Base-by-base conservation (phyloP, 2,888 invertebrate species). In the Lapara coniferarum region DNA sequence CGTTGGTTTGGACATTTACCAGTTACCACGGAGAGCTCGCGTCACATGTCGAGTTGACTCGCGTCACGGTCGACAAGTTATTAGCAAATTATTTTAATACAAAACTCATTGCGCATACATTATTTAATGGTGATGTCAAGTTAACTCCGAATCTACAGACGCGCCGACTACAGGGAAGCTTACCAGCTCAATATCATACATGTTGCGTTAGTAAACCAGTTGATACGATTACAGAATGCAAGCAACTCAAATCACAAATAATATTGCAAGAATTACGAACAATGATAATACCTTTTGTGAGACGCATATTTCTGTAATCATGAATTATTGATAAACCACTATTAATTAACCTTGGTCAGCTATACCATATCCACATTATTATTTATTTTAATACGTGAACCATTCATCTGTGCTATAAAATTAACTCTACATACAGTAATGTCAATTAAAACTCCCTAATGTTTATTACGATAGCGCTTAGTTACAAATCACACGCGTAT, bases 311-410 rank as follows among this genome's bases (percentile, higher is more conserved):
- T 82, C 75, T 78, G 76, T 78, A 75, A 75, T 83, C 72, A 87
- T 88, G 83, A 86, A 87, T 88, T 83, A 86, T 86, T 81, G 74
- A 86, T 83, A 73, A 77, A 70, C 68, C 73, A 70, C 71, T 75
- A 71, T 73, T 73, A 77, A 67, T 71, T 76, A 78, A 78, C 86
- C 87, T 84, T 85, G 81, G 71, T 49, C 63, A 73, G 71, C 77
- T 71, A 53, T 71, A 73, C 71, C 67, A 73, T 66, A 70, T 71
- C 68, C 59, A 71, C n/a, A 55, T 4, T 2, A 19, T 71, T 72
- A 25, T 19, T 63, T 56, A 58, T 58, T 68, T 68, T 57, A 68
- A 52, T 59, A 52, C 51, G 30, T 16, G 49, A 30, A 37, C 46
- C 56, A 7, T 58, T 58, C 37, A 59, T 13, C 52, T 37, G 30